Evolutionary conservation across 2,888 invertebrate species (phyloP), one percentile per base, ranked within the genome.

Genomic region (Dichetophora obliterata): DNA sequence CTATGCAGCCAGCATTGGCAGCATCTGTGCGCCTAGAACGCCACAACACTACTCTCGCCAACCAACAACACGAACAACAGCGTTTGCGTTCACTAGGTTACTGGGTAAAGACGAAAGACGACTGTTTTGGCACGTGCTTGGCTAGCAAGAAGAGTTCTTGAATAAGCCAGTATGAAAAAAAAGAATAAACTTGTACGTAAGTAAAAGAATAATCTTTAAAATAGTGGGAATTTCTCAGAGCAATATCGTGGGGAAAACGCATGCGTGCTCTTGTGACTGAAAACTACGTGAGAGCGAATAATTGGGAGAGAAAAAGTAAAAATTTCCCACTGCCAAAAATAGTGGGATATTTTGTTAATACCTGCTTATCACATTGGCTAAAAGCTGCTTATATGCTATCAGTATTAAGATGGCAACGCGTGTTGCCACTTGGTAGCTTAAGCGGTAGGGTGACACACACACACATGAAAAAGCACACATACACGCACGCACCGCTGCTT

Each of bases 91-190:
- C 52, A 70, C 52, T 70, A 27, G 69, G 69, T 70, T 70, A 70
- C 69, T 70, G 69, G 69, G 69, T 70, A 11, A 70, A 27, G 54
- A 14, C 57, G 19, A 59, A 59, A 43, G 43, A 43, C 43, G 43
- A 43, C 9, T 11, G 43, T 3, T 14, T 31, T 59, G 59, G 59
- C 59, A 59, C 59, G 59, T 59, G 59, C 59, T 59, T 22, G 59
- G 59, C 59, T 27, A 27, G 59, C 24, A 14, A 24, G 59, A 3
- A 22, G 43, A 43, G 14, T 43, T 43, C 43, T 43, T 43, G 43
- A 43, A 43, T 43, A 14, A 43, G 43, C 43, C 43, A 43, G n/a
- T 27, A 22, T n/a, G n/a, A 22, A 59, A 3, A 59, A 59, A 27
- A 9, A 59, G 16, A 59, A 59, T 14, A 22, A 1, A 14, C 5